Conservation (phyloP, 2,113 vertebrate species). For the Podocnemis expansa region DNA sequence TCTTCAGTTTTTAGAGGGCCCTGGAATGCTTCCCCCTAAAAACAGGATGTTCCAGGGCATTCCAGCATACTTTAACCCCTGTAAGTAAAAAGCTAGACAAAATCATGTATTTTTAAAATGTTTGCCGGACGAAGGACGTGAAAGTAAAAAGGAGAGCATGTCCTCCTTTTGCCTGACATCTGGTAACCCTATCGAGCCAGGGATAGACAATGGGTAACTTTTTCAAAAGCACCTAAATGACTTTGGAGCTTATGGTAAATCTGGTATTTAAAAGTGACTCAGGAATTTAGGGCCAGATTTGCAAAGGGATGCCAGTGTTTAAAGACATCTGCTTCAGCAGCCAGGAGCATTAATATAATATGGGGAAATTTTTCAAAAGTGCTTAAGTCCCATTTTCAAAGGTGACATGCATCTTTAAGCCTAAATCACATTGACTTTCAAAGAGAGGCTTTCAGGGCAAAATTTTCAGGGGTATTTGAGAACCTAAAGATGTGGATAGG, state of each 20-base stretch:
- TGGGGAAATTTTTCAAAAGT: not conserved
- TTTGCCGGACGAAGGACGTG: too few relatives aligned
- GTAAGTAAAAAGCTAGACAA: too few relatives aligned
- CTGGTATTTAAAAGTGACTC: constrained; percentile 14
- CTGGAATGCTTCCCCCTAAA: too few relatives aligned
- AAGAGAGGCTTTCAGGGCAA: not conserved
- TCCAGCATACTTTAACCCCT: too few relatives aligned
- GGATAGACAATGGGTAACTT: not conserved
- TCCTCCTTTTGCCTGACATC: too few relatives aligned
- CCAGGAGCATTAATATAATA: not conserved
- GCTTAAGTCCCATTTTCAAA: not conserved
- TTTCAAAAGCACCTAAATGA: not conserved
- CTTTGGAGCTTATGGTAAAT: not conserved
- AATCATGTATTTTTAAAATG: too few relatives aligned
- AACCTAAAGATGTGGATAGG: not conserved
- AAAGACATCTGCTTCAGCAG: constrained; percentile 20
- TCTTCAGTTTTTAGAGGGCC: too few relatives aligned
- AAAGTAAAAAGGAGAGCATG: too few relatives aligned
- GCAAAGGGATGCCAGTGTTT: not conserved
- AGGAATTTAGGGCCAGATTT: constrained; percentile 9
- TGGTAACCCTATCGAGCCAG: too few relatives aligned
- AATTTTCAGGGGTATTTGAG: not conserved
- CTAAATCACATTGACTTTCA: not conserved
- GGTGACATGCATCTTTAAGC: not conserved
- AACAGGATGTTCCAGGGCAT: too few relatives aligned